Conservation (phyloP, 2,888 invertebrate genomes). For the Polydrusus tereticollis region DNA sequence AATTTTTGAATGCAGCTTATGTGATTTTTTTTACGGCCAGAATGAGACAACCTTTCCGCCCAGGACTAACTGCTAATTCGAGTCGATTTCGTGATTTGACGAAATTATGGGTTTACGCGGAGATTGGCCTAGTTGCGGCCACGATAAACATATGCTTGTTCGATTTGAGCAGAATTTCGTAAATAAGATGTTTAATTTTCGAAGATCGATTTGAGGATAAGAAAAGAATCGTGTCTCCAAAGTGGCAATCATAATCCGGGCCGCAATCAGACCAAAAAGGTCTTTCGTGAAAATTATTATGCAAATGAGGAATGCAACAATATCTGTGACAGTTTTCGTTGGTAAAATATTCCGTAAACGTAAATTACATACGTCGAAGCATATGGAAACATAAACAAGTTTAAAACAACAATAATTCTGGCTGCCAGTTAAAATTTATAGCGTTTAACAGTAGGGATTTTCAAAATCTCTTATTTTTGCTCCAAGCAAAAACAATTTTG, state of each 20-base stretch:
- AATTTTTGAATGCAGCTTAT: constrained; percentile 23
- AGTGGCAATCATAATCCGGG: constrained; percentile 2
- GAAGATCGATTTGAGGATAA: constrained; percentile 32
- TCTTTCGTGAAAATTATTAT: constrained; percentile 8
- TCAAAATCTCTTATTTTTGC: no score
- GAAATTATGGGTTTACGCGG: constrained; percentile 43
- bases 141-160: constrained; percentile 38
- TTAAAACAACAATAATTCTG: no score
- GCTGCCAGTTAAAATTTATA: no score
- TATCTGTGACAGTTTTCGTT: constrained; percentile 2
- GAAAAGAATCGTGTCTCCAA: constrained; percentile 13
- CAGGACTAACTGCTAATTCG: constrained; percentile 41
- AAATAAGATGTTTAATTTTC: constrained; percentile 41
- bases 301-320: background rate
- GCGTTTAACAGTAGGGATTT: no score
- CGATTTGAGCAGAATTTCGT: constrained; percentile 33
- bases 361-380: background rate
- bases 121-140: constrained; percentile 39
- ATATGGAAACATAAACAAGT: no score
- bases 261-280: constrained; percentile 8
- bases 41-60: constrained; percentile 38
- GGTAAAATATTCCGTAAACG: background rate
- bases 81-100: constrained; percentile 40
- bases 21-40: constrained; percentile 31
- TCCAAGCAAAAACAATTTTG: no score